Percentiles rank a stretch among this genome's conserved stretches.
Evolutionary conservation across 2,888 invertebrate species (phyloP).

Genomic region (Calameuta idolon): DNA sequence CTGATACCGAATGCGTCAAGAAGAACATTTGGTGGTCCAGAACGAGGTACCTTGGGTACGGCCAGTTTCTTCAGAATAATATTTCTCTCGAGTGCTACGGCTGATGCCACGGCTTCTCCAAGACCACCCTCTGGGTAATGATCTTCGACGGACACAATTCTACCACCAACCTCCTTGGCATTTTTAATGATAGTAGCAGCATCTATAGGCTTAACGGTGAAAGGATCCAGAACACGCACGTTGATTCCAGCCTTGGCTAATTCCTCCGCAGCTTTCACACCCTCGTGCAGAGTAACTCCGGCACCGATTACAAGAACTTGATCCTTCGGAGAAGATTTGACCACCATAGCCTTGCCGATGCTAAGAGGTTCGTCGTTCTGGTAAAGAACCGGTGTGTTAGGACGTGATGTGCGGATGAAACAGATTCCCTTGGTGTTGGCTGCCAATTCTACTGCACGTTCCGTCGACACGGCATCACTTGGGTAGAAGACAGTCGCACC

Average conservation of each 20-base stretch:
- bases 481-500: constrained; percentile 84
- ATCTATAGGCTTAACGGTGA: constrained; percentile 97
- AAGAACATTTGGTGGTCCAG: constrained; percentile 89
- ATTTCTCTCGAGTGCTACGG: constrained; percentile 79
- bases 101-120: constrained; percentile 93
- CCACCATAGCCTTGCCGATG: constrained; percentile 83
- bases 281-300: constrained; percentile 94
- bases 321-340: constrained; percentile 82
- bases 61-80: constrained; percentile 83
- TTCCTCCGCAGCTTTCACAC: constrained; percentile 83
- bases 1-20: constrained; percentile 92
- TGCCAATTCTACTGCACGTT: constrained; percentile 94
- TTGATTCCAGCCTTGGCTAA: constrained; percentile 79
- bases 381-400: constrained; percentile 89
- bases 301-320: constrained; percentile 90
- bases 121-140: constrained; percentile 97
- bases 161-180: constrained; percentile 83
- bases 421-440: constrained; percentile 96
- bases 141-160: constrained; percentile 94
- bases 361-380: constrained; percentile 84
- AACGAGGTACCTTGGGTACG: constrained; percentile 88
- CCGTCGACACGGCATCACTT: constrained; percentile 92
- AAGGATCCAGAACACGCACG: constrained; percentile 91
- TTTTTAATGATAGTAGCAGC: constrained; percentile 78
- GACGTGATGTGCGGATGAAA: constrained; percentile 95